phyloP scores from a whole-genome alignment of 2,888 invertebrate species.

The Conistra vaccinii region DNA sequence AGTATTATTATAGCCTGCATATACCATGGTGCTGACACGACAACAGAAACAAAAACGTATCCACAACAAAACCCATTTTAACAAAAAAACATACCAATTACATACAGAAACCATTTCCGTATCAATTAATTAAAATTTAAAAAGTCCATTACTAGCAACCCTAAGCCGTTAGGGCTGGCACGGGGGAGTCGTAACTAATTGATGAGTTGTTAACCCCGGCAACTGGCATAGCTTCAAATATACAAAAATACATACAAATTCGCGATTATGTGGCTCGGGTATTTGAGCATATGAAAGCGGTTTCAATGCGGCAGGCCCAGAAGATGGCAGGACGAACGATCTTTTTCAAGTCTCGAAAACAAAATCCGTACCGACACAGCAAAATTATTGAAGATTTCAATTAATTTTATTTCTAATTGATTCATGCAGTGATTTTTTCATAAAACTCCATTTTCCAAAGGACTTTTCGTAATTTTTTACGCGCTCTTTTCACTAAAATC shows the following conservation, averaged over 20 bases:
- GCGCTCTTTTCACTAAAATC: too few species aligned
- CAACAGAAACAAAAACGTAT: not conserved
- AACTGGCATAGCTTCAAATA: conserved; percentile 6
- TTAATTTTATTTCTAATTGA: too few species aligned
- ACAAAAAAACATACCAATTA: conserved; percentile 40
- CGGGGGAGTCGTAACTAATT: conserved; percentile 37
- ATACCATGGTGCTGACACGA: not conserved
- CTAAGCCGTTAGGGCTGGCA: conserved; percentile 42
- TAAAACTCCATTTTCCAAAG: too few species aligned
- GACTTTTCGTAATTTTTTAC: too few species aligned
- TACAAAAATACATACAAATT: not conserved
- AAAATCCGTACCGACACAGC: too few species aligned
- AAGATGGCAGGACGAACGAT: too few species aligned
- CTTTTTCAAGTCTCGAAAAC: too few species aligned
- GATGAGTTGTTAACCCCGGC: conserved; percentile 15
- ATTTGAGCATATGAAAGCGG: not conserved
- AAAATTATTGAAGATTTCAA: too few species aligned
- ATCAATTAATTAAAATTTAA: conserved; percentile 64
- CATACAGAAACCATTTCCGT: conserved; percentile 29
- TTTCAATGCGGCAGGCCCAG: too few species aligned
- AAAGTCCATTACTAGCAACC: conserved; percentile 57
- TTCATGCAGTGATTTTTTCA: too few species aligned
- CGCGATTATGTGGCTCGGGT: not conserved
- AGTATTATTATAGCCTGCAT: too few species aligned
- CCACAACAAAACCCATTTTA: not conserved